Evolutionary conservation across 2,113 vertebrate species (phyloP), one percentile per base, ranked within the genome.

Genomic region (Brachionichthys hirsutus): DNA sequence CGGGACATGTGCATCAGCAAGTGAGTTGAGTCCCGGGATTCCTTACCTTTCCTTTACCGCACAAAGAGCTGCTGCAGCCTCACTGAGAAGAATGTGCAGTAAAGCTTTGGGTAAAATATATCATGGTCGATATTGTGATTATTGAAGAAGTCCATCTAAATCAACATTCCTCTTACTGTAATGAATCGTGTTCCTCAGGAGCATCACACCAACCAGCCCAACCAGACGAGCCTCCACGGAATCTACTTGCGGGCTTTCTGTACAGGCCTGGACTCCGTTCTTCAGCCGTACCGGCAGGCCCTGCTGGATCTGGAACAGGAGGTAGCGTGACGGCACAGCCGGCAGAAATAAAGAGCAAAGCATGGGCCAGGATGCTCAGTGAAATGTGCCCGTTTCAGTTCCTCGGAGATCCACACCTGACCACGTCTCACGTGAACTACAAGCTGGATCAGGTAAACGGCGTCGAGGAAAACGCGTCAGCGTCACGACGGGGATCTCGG

Each of bases 221-320:
- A 82, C 67, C 95, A 92, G 85, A 75, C 91, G 3, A 94, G 93
- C 15, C 90, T 97, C 54, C 92, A 96, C 86, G 97, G 97, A 8
- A 95, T 98, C 67, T 99, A 99, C 82, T 69, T 99, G 59, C 88
- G 95, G 46, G 97, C 97, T 3, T 98, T 99, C 89, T 99, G 97
- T 86, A 95, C 96, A 0, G 97, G 97, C 0, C 90, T 99, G 6
- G 94, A 98, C 83, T 96, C 97, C 0, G 92, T 97, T 81, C 85
- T 99, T 77, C 94, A 96, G 86, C 95, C 97, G 0, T 99, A 99
- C 85, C 91, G 97, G 67, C 95, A 98, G 83, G 93, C 94, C 2
- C 84, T 99, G 9, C 93, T 99, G 67, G 97, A 97, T 82, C 89
- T 99, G 2, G 97, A 99, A 65, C 96, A 96, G 80, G 96, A 99